Percentiles rank a stretch among this genome's conserved stretches.
Evolutionary conservation across 2,888 invertebrate species (phyloP).

Genomic region (Sepiola atlantica): DNA sequence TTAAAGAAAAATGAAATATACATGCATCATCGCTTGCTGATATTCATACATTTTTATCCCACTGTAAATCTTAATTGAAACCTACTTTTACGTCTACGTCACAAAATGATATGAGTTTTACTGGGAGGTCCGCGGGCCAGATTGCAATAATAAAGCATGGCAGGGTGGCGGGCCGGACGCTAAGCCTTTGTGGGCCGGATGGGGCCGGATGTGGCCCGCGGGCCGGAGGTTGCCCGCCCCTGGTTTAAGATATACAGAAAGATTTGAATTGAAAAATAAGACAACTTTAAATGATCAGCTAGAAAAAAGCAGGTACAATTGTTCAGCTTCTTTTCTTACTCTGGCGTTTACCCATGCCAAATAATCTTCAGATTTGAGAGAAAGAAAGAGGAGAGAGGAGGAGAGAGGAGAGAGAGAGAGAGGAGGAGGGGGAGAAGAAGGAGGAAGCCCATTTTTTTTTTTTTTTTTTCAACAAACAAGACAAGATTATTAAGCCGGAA

Average conservation of each 20-base stretch:
- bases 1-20: too few relatives aligned
- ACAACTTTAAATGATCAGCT: neutral
- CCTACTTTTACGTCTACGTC: too few relatives aligned
- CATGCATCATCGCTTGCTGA: too few relatives aligned
- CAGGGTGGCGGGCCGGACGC: too few relatives aligned
- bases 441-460: neutral
- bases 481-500: conserved; percentile 34
- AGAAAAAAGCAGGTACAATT: neutral
- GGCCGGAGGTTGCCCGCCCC: too few relatives aligned
- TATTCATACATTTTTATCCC: too few relatives aligned
- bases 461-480: neutral
- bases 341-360: neutral
- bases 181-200: too few relatives aligned
- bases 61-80: too few relatives aligned
- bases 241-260: neutral
- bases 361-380: neutral
- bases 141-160: too few relatives aligned
- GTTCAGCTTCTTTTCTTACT: neutral
- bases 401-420: neutral
- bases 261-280: neutral
- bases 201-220: too few relatives aligned
- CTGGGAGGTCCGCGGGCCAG: too few relatives aligned
- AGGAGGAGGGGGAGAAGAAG: neutral
- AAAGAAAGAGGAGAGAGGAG: neutral
- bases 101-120: too few relatives aligned